phyloP scores from a whole-genome alignment of 1,140 invertebrate genomes.

The Heterodera carotae region DNA sequence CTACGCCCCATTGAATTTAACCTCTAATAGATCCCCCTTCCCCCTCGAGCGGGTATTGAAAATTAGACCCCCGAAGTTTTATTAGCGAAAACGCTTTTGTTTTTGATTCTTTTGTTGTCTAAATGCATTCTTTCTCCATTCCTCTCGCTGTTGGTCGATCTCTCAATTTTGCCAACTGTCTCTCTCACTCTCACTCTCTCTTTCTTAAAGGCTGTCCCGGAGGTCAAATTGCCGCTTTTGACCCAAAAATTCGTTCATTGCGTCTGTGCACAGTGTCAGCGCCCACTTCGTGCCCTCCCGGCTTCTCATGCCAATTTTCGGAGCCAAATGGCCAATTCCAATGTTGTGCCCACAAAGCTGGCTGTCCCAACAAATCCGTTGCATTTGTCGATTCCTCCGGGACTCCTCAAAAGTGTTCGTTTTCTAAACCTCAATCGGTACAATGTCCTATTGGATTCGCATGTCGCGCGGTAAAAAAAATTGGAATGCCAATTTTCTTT shows the following conservation, averaged over 20 bases:
- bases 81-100: no score
- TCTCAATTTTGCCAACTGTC: conserved; percentile 4
- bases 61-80: no score
- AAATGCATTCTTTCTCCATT: background rate
- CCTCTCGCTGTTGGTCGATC: conserved; percentile 1
- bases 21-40: no score
- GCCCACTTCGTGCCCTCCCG: conserved; percentile 51
- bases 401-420: conserved; percentile 45
- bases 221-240: conserved; percentile 54
- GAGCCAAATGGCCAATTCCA: conserved; percentile 61
- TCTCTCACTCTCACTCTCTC: no score
- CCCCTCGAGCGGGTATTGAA: no score
- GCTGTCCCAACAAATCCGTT: conserved; percentile 55
- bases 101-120: no score
- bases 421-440: conserved; percentile 11
- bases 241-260: conserved; percentile 31
- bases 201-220: conserved; percentile 47
- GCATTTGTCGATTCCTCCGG: conserved; percentile 52
- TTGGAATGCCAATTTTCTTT: background rate
- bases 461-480: conserved; percentile 13
- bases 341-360: conserved; percentile 60
- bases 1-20: no score
- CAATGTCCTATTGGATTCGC: conserved; percentile 48
- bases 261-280: conserved; percentile 58
- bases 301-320: conserved; percentile 64